Percentiles rank a stretch among this genome's conserved stretches.
Conservation (phyloP, 2,113 vertebrate genomes). For the Coptodon rendalli region DNA sequence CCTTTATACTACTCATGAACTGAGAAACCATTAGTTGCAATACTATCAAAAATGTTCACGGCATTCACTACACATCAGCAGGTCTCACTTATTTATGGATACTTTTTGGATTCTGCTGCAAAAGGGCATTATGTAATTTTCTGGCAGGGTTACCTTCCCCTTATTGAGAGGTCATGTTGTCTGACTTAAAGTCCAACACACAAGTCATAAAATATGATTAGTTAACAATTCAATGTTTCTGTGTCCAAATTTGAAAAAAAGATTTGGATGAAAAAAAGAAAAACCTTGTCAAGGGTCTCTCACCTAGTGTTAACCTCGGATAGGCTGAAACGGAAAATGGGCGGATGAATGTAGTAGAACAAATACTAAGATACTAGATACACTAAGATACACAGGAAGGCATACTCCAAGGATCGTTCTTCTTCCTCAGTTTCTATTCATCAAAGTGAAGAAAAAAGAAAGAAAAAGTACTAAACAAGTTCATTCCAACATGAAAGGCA, state of each 20-base stretch:
- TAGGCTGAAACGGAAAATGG: background rate
- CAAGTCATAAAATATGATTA: background rate
- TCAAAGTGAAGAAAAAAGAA: background rate
- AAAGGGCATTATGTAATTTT: background rate
- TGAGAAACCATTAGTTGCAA: background rate
- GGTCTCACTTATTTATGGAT: background rate
- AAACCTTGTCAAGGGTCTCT: background rate
- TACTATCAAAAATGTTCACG: background rate
- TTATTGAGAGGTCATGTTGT: background rate
- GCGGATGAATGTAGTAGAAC: background rate
- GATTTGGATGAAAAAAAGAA: background rate
- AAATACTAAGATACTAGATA: background rate
- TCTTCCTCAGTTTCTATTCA: background rate
- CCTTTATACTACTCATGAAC: background rate
- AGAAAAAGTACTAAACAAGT: background rate
- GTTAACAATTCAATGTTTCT: background rate
- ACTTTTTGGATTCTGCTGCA: background rate
- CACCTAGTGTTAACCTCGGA: fast-evolving
- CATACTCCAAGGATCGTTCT: background rate
- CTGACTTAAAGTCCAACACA: background rate
- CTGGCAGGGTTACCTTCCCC: background rate
- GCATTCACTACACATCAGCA: background rate
- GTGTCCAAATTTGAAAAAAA: background rate
- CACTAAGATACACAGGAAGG: background rate
- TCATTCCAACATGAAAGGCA: background rate